Conservation (phyloP, 2,113 vertebrate species). For the Sciurus niger region DNA sequence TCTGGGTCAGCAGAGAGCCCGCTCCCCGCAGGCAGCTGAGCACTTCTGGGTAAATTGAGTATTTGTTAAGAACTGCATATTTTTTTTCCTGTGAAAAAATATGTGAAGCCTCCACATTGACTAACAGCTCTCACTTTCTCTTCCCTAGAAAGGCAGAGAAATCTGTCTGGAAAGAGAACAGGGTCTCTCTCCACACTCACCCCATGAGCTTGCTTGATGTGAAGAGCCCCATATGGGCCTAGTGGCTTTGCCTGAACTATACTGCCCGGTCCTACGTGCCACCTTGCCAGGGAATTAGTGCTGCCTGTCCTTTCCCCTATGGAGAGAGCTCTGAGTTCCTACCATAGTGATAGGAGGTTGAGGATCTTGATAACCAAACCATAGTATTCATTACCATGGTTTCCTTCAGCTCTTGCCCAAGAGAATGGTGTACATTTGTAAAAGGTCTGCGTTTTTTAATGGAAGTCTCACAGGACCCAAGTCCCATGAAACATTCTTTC, state of each 20-base stretch:
- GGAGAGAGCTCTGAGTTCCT: not conserved
- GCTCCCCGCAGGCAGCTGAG: conserved; percentile 85
- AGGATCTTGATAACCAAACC: not conserved
- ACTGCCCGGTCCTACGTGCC: not conserved
- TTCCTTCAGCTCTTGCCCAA: not conserved
- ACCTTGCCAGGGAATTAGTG: not conserved
- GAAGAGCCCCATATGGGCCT: not conserved
- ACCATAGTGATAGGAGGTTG: not conserved
- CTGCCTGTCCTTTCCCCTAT: not conserved
- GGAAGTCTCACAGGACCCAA: not conserved
- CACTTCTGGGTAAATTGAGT: conserved; percentile 85
- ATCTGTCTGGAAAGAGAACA: not conserved
- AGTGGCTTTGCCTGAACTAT: not conserved
- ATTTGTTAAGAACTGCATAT: conserved; percentile 74
- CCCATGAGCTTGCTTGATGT: not conserved
- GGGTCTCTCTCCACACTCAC: not conserved
- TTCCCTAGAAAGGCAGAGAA: conserved; percentile 37
- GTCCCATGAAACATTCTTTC: not conserved
- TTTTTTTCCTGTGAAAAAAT: conserved; percentile 81
- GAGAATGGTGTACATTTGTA: not conserved
- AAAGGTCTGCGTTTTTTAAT: not conserved
- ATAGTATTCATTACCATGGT: not conserved
- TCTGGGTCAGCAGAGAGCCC: conserved; percentile 88
- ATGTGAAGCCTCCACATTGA: conserved; percentile 47
- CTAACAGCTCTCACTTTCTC: not conserved